These are phyloP conservation scores for Linepithema humile DNA, from an alignment of 1,140 invertebrate species.

Conservation along the genomic window DNA sequence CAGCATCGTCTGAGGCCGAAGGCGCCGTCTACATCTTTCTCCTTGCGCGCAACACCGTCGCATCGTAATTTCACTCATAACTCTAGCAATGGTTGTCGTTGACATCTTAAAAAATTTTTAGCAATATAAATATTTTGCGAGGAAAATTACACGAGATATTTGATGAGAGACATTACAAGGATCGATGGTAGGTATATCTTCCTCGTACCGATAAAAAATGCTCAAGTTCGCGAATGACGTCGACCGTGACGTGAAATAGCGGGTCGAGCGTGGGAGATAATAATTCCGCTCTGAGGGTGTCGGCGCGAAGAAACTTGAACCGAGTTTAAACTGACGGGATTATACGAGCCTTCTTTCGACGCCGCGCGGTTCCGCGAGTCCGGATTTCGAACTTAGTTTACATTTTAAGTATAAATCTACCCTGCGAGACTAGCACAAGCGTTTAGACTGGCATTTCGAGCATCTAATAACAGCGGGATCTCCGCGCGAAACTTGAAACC, in stretches of 20 bases:
- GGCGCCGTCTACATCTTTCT: not conserved
- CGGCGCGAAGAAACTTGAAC: constrained; percentile 2
- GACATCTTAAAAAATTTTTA: constrained; percentile 2
- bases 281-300: constrained; percentile 19
- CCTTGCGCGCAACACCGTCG: not conserved
- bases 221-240: not conserved
- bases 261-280: constrained; percentile 24
- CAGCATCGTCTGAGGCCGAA: constrained; percentile 30
- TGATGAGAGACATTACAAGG: not conserved
- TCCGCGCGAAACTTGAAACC: constrained; percentile 8
- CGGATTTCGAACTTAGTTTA: constrained; percentile 43
- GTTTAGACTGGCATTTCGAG: constrained; percentile 4
- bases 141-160: constrained; percentile 15
- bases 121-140: constrained; percentile 21
- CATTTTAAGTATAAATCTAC: constrained; percentile 60
- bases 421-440: not conserved
- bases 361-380: constrained; percentile 6
- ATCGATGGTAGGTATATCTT: not conserved
- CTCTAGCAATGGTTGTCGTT: constrained; percentile 15
- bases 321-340: constrained; percentile 47
- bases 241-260: not conserved
- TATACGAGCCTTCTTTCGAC: constrained; percentile 55
- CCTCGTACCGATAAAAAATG: not conserved
- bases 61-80: constrained; percentile 21
- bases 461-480: not conserved